Base-by-base conservation (phyloP, 2,797 vertebrate species). In the Chromis chromis region DNA sequence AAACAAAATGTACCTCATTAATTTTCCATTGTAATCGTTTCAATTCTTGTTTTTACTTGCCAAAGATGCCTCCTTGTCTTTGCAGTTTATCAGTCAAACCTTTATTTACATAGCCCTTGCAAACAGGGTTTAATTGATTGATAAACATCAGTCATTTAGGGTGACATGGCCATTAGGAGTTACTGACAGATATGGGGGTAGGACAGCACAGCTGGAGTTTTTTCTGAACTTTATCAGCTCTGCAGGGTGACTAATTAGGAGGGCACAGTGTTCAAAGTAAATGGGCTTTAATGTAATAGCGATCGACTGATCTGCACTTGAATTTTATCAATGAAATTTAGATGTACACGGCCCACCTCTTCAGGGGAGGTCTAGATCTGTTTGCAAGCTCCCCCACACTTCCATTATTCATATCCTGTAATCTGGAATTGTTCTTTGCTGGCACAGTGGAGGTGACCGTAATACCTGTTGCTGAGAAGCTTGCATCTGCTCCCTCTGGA, bases 381-480 rank as follows among this genome's bases (percentile, higher is more conserved):
- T 49, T 3, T 66, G 63, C 62, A 66, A 6, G 6, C 2, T 46
- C 63, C 10, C n/a, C 56, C 7, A 19, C 19, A 46, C 44, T 46
- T 17, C 17, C 49, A 73, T 83, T 66, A 70, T 85, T 86, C 27
- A 79, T 59, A 39, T 9, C 49, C 22, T 22, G 11, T 59, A 28
- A 72, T 74, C 42, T 44, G 33, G n/a, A 61, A 50, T 54, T 40
- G 36, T 55, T 79, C 39, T 65, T 14, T 40, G 50, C 42, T 42
- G 25, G 28, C 21, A 62, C 56, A 40, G 55, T 42, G 21, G 67
- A 82, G 56, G 59, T 81, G 68, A 71, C 53, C 48, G 22, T 28
- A 25, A 63, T 68, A 86, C 86, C 79, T 87, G 67, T 86, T 82
- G 63, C 53, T 67, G 77, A 60, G 58, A 78, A 24, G 59, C 40